These are phyloP conservation scores for Hucho hucho DNA, from an alignment of 2,113 vertebrate species.

Conservation along the genomic window DNA sequence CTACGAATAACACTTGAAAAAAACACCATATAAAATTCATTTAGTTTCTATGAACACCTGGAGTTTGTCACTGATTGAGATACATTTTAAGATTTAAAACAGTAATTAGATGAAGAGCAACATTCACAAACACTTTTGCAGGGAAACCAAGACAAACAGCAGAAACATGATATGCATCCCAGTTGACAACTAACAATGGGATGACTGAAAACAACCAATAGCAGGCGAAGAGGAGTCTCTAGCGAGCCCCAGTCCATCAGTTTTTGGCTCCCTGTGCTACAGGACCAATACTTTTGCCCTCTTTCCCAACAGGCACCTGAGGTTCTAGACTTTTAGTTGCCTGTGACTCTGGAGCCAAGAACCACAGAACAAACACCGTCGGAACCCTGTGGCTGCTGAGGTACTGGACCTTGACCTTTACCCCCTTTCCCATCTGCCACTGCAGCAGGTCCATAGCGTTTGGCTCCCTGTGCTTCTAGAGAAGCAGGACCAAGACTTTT, in stretches of 20 bases:
- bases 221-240: neutral
- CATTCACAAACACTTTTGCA: neutral
- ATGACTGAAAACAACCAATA: neutral
- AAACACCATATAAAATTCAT: neutral
- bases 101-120: neutral
- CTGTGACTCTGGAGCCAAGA: slow-evolving; percentile 13
- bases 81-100: neutral
- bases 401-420: neutral
- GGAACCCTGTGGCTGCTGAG: slow-evolving; percentile 7
- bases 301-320: slow-evolving; percentile 7
- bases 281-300: slow-evolving; percentile 15
- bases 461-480: slow-evolving; percentile 16
- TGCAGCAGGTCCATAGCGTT: slow-evolving; percentile 4
- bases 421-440: slow-evolving; percentile 17
- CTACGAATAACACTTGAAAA: too few relatives aligned
- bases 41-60: neutral
- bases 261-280: slow-evolving; percentile 10
- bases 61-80: neutral
- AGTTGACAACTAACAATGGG: neutral
- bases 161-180: neutral
- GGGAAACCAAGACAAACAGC: neutral
- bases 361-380: slow-evolving; percentile 34
- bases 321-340: neutral
- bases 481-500: slow-evolving; percentile 16
- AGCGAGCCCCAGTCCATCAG: neutral